Base-by-base conservation (phyloP, 2,113 vertebrate genomes). In the Hippocampus mohnikei region DNA sequence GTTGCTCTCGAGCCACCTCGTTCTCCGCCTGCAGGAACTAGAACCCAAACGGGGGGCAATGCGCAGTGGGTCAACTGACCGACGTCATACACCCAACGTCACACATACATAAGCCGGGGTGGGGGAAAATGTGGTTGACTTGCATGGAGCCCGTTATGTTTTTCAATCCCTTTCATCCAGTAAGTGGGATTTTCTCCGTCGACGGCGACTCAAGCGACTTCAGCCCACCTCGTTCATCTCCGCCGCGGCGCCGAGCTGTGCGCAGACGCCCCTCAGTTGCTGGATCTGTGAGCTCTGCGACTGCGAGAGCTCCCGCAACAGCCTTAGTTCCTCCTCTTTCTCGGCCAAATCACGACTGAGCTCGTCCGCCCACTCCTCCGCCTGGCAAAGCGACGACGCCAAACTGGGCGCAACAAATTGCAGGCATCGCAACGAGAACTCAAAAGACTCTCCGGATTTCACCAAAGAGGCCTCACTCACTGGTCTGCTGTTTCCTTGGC, bases 21-120 rank as follows among this genome's bases (percentile, higher is more conserved):
- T 94, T 95, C 87, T 99, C 96, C 79, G 94, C 90, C 73, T 96
- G 91, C 2, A 97, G 81, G 86, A 98, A 99, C 96, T 99, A 68
- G 53, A 5, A 71, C 20, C 55, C 65, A 73, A 23, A 71, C 16
- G 41, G 4, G 71, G 7, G n/a, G 29, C 41, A 48, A 44, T 65
- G 40, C 5, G 15, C 40, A 37, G 33, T 7, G 29, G 29, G 21
- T 44, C 25, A 12, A 64, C 15, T 62, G 20, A 56, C 18, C 5
- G 5, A 18, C 16, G n/a, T 11, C 40, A 41, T 41, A 20, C 21
- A 37, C 9, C 12, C 62, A 41, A 37, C 40, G 42, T 64, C 29
- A 27, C 62, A 64, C 41, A 12, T 10, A 59, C 21, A 13, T 41
- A 40, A 4, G 21, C 6, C 18, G 20, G 15, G 16, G 48, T 5